Conservation (phyloP, 53 echinoderm and acorn worm species). For the Arbacia lixula region DNA sequence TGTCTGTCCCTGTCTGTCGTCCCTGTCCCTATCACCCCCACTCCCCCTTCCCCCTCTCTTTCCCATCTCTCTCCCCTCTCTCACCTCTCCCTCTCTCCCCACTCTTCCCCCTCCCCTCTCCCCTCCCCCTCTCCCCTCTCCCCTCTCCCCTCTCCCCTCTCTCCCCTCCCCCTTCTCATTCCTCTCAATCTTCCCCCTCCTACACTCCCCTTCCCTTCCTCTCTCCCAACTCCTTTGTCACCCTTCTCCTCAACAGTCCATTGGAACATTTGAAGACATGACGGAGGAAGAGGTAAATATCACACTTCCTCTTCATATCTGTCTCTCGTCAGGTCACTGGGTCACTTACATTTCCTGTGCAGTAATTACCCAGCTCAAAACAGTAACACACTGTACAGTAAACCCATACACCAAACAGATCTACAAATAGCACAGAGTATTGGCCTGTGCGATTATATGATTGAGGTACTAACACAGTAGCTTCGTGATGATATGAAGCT, state of each 20-base stretch:
- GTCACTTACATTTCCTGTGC: neutral
- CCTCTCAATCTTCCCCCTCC: neutral
- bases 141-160: neutral
- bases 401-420: too few species aligned
- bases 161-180: neutral
- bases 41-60: neutral
- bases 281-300: constrained; percentile 75
- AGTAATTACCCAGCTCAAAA: too few species aligned
- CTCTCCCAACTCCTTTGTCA: neutral
- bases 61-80: neutral
- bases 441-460: too few species aligned
- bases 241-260: constrained; percentile 56
- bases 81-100: neutral
- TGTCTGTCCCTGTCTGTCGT: neutral
- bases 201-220: neutral
- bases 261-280: constrained; percentile 87
- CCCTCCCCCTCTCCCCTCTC: neutral
- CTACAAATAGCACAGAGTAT: too few species aligned
- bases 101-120: neutral
- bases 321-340: neutral
- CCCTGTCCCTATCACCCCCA: neutral
- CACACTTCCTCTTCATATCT: too few species aligned
- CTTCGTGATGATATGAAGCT: too few species aligned
- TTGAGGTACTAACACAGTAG: too few species aligned
- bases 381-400: too few species aligned